Percentiles rank a stretch among this genome's conserved stretches.
Evolutionary conservation across 2,797 vertebrate genomes (phyloP).

Genomic region (Gouania willdenowi): DNA sequence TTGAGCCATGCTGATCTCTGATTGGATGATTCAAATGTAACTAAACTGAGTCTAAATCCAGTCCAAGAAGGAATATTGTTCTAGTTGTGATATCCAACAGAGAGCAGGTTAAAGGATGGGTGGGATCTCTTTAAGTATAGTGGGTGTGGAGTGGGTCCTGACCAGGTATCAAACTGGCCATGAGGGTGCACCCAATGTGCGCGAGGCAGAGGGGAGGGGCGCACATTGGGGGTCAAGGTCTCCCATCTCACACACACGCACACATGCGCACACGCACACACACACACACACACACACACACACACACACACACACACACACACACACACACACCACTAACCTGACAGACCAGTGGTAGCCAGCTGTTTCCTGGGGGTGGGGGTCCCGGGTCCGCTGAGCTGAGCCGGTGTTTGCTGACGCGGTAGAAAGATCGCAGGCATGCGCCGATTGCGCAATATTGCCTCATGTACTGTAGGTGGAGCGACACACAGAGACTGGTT

Average conservation of each 20-base stretch:
- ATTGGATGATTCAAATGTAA: not conserved
- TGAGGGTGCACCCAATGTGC: slow-evolving; percentile 18
- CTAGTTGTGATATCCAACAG: not conserved
- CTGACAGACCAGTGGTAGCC: no score
- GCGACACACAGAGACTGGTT: no score
- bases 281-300: no score
- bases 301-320: no score
- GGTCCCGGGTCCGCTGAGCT: slow-evolving; percentile 27
- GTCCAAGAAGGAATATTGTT: not conserved
- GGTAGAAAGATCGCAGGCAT: slow-evolving; percentile 9
- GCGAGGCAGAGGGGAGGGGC: not conserved
- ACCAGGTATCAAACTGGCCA: slow-evolving; percentile 45
- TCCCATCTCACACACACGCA: not conserved
- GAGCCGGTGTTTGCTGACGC: no score
- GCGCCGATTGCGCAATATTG: slow-evolving; percentile 49
- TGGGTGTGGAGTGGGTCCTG: slow-evolving; percentile 22
- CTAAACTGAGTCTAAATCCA: not conserved
- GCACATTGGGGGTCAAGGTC: not conserved
- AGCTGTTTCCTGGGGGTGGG: not conserved
- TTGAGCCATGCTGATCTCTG: slow-evolving; percentile 56
- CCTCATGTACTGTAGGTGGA: slow-evolving; percentile 43
- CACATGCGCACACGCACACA: no score
- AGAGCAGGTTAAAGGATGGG: not conserved
- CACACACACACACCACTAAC: no score
- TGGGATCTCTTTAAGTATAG: slow-evolving; percentile 49